Evolutionary conservation across 2,113 vertebrate genomes (phyloP), one percentile per base, ranked within the genome.

Genomic region (Nothobranchius furzeri): DNA sequence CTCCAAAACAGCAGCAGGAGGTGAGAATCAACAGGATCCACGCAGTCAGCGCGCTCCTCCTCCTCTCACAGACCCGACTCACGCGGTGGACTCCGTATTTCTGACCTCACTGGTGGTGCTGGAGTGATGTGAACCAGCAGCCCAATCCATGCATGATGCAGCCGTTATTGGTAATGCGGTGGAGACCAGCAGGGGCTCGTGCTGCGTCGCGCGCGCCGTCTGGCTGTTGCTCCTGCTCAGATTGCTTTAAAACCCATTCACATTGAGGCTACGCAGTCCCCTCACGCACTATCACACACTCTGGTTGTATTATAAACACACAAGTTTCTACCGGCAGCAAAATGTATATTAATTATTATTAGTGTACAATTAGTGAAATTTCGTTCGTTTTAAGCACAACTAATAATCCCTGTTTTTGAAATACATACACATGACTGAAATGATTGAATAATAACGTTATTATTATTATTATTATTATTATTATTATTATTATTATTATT

Each of bases 11-110:
- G 42, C 57, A 49, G 48, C 48, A 20, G 48, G 14, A 20, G 47
- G 64, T 20, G 71, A 65, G 66, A 64, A 88, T 89, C 90, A 92
- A 92, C 90, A 90, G 89, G 90, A 89, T 81, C 60, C 71, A 69
- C 81, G 49, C 57, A 68, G 79, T 59, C 79, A 67, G 79, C 64
- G 78, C 78, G 78, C 78, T 15, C 65, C 64, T 56, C 65, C 64
- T 56, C 64, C 68, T 48, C 62, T 59, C 15, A 58, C 65, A 63
- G 73, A 73, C 48, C 74, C 55, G 56, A 74, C 68, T 71, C 79
- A 74, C 81, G 51, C 75, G 54, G 57, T 53, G 65, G 58, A 69
- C 63, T 15, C 50, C 45, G 42, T 73, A 40, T 42, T 51, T 43
- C 25, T 62, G 36, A 75, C 76, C 66, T 55, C 47, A 3, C 48